Base-by-base conservation (phyloP, 1,140 invertebrate genomes). In the Pantala flavescens region DNA sequence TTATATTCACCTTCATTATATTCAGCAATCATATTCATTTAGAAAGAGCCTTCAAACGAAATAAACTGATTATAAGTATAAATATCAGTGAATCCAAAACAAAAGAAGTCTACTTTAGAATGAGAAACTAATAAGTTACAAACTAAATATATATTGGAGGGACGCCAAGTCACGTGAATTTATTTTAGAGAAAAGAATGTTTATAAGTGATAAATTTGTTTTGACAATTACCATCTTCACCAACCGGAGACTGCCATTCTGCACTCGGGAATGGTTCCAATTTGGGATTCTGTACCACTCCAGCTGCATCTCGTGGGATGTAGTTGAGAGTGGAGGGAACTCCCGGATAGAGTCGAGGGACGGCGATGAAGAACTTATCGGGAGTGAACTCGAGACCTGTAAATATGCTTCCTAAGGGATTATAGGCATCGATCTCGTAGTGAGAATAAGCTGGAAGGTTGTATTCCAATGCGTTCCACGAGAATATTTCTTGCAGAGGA, bases 271-370 rank as follows among this genome's bases (percentile, higher is more conserved):
- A 72, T 3, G 71, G 71, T 42, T 72, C 71, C n/a, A 72, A 16
- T 23, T 72, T 72, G 1, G 71, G 71, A 19, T 24, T 24, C 14
- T 14, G 23, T 5, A 72, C 23, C 23, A 42, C 36, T 72, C 23
- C 23, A 10, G n/a, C 71, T 76, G 74, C 77, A 75, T 86, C 86
- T 72, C 85, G 76, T 12, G 79, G 78, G 23, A 93, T 82, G 78
- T 89, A 90, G 80, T 91, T 91, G 14, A 92, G 82, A n/a, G 89
- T 88, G 10, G 90, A 86, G 0, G 88, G 87, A 0, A 91, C 88
- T 9, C 90, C 91, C 21, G 85, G 85, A 79, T 90, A 91, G 90
- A 90, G 92, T 82, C 89, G 88, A 0, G 90, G 90, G 9, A 92
- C 85, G 2, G 91, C 92, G 72, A 93, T 83, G 79, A 94, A 92